Conservation (phyloP, 2,113 vertebrate species). For the Uria lomvia region DNA sequence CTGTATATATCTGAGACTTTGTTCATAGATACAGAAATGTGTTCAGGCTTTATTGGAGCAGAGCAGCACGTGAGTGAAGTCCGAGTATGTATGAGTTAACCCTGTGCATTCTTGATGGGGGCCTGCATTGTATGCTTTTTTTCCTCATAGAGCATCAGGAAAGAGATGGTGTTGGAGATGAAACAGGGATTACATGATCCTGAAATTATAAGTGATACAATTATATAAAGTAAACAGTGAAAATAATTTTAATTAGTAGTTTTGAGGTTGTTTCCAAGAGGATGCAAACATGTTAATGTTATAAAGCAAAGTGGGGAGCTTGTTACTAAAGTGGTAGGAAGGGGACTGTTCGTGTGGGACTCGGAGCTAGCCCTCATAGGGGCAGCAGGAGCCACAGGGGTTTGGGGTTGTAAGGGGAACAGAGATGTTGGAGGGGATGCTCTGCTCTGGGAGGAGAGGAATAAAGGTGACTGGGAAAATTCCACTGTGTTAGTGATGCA, state of each 20-base stretch:
- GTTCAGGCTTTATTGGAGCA: neutral
- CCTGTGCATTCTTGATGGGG: fast-evolving
- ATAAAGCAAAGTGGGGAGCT: neutral
- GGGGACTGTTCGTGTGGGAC: neutral
- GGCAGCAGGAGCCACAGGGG: neutral
- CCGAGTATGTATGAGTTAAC: neutral
- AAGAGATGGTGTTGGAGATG: neutral
- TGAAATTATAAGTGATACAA: neutral
- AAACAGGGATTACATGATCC: neutral
- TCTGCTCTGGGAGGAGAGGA: neutral
- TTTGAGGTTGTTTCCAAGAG: neutral
- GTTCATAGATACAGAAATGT: neutral
- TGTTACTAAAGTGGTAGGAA: neutral
- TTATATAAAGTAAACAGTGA: neutral
- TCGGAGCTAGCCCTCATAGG: fast-evolving
- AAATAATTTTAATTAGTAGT: neutral
- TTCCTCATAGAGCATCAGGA: neutral
- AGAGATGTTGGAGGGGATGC: neutral
- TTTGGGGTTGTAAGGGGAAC: neutral
- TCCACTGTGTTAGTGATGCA: conserved; percentile 12
- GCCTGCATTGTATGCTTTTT: neutral
- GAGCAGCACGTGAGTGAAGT: neutral
- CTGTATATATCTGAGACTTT: neutral
- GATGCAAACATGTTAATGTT: neutral
- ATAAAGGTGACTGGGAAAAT: conserved; percentile 53